Evolutionary conservation across 2,888 invertebrate genomes (phyloP).

Genomic region (Eledone cirrhosa): DNA sequence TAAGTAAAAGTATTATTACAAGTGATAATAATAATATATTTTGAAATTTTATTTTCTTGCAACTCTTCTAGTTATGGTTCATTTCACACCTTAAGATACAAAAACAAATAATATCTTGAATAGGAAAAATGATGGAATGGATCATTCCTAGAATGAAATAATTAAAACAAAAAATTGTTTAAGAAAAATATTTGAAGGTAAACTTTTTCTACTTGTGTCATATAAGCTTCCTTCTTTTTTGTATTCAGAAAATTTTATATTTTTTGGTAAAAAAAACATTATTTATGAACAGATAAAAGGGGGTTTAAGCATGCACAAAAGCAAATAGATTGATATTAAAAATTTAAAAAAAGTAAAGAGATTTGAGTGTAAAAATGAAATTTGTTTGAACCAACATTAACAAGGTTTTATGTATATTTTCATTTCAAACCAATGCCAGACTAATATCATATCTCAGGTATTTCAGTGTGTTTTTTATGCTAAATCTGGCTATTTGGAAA

Average conservation of each 20-base stretch:
- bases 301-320: constrained; percentile 25
- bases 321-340: constrained; percentile 11
- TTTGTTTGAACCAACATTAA: constrained; percentile 21
- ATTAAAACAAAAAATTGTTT: neutral
- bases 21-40: constrained; percentile 23
- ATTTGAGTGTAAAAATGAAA: neutral
- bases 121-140: neutral
- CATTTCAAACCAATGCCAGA: constrained; percentile 26
- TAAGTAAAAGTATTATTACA: too few species aligned
- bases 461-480: constrained; percentile 19
- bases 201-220: constrained; percentile 24
- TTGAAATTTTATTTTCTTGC: constrained; percentile 13
- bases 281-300: constrained; percentile 25
- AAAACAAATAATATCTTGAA: neutral
- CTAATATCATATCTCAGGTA: constrained; percentile 27
- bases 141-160: constrained; percentile 19
- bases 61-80: constrained; percentile 12
- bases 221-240: constrained; percentile 26
- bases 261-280: constrained; percentile 18
- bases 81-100: constrained; percentile 1
- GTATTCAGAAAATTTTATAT: constrained; percentile 26
- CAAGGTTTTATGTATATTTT: constrained; percentile 25
- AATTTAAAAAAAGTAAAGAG: neutral
- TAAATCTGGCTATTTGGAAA: constrained; percentile 14
- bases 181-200: constrained; percentile 3